Percentiles rank a stretch among this genome's conserved stretches.
Conservation (phyloP, 1,140 invertebrate species). For the Yoshiicerus persimilis region DNA sequence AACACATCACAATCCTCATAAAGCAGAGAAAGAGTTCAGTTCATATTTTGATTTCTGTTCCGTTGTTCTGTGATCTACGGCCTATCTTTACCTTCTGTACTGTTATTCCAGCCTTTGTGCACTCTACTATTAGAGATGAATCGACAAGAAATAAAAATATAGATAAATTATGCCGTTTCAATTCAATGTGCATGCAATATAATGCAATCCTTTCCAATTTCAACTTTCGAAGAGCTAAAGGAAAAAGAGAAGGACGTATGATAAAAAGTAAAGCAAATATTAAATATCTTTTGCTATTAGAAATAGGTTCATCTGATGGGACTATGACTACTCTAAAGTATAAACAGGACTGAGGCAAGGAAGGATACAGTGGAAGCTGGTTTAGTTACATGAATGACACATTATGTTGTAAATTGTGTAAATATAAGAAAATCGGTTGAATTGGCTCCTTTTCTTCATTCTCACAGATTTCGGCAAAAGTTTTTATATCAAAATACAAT, state of each 20-base stretch:
- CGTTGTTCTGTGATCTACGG: neutral
- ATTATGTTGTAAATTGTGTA: no score
- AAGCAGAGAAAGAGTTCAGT: conserved; percentile 18
- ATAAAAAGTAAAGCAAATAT: neutral
- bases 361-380: no score
- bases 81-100: neutral
- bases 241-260: neutral
- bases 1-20: conserved; percentile 5
- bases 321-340: no score
- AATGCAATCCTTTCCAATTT: neutral
- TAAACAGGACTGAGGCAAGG: no score
- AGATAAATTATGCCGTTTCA: neutral
- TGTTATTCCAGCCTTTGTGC: neutral
- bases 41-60: conserved; percentile 1
- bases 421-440: no score
- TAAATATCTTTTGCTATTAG: neutral
- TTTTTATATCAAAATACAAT: neutral
- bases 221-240: neutral
- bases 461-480: neutral
- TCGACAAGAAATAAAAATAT: neutral
- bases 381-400: no score
- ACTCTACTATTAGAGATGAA: neutral
- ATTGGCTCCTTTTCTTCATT: no score
- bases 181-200: no score
- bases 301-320: no score